Evolutionary conservation across 2,888 invertebrate genomes (phyloP), one percentile per base, ranked within the genome.

Genomic region (Serripes groenlandicus): DNA sequence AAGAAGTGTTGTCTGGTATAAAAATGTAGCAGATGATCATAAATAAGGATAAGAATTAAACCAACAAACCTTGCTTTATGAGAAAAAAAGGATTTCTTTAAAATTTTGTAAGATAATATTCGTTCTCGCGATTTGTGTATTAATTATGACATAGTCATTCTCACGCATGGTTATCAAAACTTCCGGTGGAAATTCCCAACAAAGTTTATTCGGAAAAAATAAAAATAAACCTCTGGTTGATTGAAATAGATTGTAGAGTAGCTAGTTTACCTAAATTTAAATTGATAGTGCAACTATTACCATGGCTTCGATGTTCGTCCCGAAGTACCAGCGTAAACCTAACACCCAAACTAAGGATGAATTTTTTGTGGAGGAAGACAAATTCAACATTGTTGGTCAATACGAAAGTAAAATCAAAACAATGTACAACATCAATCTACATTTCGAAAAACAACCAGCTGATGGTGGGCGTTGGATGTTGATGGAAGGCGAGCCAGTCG

Each of bases 401-500:
- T 87, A 73, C 37, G 85, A 88, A 73, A 75, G 81, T 11, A 90
- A 89, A 56, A 82, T 89, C 26, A 87, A 89, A 74, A 73, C 81
- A 23, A 85, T 89, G 87, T 88, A 87, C 64, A 80, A 88, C 58
- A 81, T 89, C 23, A 28, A 77, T 23, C 76, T 90, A 15, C 56
- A 68, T 7, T 78, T 86, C 64, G 86, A 89, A 37, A 69, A 88
- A 54, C 71, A 75, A 28, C 86, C 80, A 32, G 83, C 82, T 7
- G 81, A 83, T 21, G 81, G 78, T 26, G 85, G 87, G 32, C 88
- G 85, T 49, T 90, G 90, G 90, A 64, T 90, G 26, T 60, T 72
- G 11, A 66, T 90, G 37, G 75, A 86, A 11, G 90, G 90, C 9
- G 89, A 89, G 58, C 83, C 81, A 9, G 81, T 85, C 37, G 90